Evolutionary conservation across 2,888 invertebrate species (phyloP).

Genomic region (Callyntrura sp.): DNA sequence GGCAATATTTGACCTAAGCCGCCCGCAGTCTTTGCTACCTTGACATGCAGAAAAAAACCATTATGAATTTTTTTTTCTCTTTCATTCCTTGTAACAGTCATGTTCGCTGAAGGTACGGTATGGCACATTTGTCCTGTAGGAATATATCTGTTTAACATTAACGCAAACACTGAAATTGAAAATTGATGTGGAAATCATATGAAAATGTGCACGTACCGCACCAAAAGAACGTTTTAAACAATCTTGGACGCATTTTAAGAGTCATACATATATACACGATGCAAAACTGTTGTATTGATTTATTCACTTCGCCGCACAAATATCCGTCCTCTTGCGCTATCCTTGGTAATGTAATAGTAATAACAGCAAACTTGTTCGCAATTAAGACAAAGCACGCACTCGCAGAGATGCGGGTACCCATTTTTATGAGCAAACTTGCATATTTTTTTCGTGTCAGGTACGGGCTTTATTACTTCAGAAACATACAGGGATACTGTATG

Average conservation of each 20-base stretch:
- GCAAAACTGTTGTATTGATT: background rate
- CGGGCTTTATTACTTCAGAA: slow-evolving; percentile 25
- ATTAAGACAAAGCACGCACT: slow-evolving; percentile 54
- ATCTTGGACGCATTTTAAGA: background rate
- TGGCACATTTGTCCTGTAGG: background rate
- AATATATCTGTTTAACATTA: background rate
- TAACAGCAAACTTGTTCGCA: slow-evolving; percentile 32
- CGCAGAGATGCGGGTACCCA: slow-evolving; percentile 43
- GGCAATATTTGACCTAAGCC: slow-evolving; percentile 1
- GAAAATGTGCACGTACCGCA: background rate
- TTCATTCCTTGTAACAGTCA: background rate
- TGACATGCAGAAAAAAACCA: background rate
- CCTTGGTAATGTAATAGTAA: background rate
- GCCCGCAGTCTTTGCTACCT: background rate
- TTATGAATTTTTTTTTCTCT: background rate
- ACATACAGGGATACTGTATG: background rate
- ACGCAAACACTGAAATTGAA: slow-evolving; percentile 22
- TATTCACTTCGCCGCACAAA: background rate
- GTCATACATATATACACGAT: background rate
- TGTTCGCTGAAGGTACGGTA: background rate
- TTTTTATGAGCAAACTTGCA: slow-evolving; percentile 13
- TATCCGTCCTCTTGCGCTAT: background rate
- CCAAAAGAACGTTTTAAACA: background rate
- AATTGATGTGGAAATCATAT: slow-evolving; percentile 19
- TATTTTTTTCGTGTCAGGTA: slow-evolving; percentile 45